Conservation (phyloP, 2,113 vertebrate genomes). For the Chlorodrepanis virens region DNA sequence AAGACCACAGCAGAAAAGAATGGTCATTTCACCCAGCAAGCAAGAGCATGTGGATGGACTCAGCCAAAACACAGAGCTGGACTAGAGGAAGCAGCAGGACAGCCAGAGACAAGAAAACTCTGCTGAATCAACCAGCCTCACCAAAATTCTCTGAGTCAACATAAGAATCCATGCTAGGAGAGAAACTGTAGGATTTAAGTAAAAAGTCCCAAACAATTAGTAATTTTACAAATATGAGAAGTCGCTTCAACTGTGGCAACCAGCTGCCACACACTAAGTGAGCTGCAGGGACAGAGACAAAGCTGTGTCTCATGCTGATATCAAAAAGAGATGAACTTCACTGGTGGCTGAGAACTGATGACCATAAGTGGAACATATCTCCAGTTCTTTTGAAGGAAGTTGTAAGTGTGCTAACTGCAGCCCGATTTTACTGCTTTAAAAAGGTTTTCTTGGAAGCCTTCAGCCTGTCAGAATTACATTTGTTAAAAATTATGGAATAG, state of each 20-base stretch:
- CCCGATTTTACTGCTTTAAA: not conserved
- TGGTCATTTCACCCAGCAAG: not conserved
- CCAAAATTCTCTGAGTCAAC: not conserved
- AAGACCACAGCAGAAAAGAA: not conserved
- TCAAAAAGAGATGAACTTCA: not conserved
- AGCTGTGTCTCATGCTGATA: not conserved
- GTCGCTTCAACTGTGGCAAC: not conserved
- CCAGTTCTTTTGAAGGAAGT: not conserved
- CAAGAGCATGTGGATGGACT: not conserved
- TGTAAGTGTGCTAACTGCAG: not conserved
- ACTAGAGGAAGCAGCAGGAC: not conserved
- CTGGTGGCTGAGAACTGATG: not conserved
- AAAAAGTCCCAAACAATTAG: not conserved
- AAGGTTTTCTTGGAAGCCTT: not conserved
- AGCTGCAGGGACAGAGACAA: not conserved
- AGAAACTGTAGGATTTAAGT: not conserved
- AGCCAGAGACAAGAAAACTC: not conserved
- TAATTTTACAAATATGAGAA: not conserved
- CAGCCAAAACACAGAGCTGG: rapidly evolving
- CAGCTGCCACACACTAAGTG: not conserved
- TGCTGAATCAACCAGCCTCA: not conserved
- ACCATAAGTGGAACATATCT: not conserved
- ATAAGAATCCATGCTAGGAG: not conserved
- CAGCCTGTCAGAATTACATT: not conserved
- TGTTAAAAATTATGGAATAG: not conserved